These are phyloP conservation scores for Liposcelis brunnea DNA, from an alignment of 2,888 invertebrate genomes.

Conservation along the genomic window DNA sequence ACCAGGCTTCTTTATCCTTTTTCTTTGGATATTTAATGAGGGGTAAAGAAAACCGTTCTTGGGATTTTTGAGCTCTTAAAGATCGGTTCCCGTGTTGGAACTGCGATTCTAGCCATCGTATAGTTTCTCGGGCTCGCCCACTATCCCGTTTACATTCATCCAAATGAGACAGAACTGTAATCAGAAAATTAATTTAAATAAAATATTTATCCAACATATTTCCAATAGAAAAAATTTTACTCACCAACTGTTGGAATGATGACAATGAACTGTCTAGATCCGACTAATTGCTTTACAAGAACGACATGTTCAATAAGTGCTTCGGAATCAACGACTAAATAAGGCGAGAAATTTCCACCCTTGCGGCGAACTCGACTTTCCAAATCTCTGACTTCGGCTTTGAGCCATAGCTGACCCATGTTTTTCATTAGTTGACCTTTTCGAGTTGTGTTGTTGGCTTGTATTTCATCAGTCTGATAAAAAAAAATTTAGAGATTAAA, in stretches of 20 bases:
- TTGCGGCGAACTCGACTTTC: slow-evolving; percentile 48
- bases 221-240: slow-evolving; percentile 20
- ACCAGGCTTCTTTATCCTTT: slow-evolving; percentile 52
- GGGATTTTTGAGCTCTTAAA: slow-evolving; percentile 68
- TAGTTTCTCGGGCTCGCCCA: slow-evolving; percentile 72
- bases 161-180: slow-evolving; percentile 68
- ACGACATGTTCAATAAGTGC: slow-evolving; percentile 59
- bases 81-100: slow-evolving; percentile 74
- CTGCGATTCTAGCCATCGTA: slow-evolving; percentile 82
- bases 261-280: slow-evolving; percentile 66
- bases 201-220: background rate
- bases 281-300: slow-evolving; percentile 65
- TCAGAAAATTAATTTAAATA: slow-evolving; percentile 15
- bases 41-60: slow-evolving; percentile 56
- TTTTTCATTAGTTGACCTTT: slow-evolving; percentile 53
- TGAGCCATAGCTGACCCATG: slow-evolving; percentile 79
- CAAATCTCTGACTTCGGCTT: slow-evolving; percentile 70
- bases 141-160: slow-evolving; percentile 77
- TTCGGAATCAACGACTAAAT: slow-evolving; percentile 73
- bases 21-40: slow-evolving; percentile 59
- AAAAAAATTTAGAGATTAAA: too few species aligned
- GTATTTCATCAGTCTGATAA: background rate
- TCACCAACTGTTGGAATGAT: slow-evolving; percentile 76
- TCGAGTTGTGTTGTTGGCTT: slow-evolving; percentile 11
- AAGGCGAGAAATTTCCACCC: slow-evolving; percentile 44